phyloP scores from a whole-genome alignment of 2,797 vertebrate genomes.

The Hyperoplus lanceolatus region DNA sequence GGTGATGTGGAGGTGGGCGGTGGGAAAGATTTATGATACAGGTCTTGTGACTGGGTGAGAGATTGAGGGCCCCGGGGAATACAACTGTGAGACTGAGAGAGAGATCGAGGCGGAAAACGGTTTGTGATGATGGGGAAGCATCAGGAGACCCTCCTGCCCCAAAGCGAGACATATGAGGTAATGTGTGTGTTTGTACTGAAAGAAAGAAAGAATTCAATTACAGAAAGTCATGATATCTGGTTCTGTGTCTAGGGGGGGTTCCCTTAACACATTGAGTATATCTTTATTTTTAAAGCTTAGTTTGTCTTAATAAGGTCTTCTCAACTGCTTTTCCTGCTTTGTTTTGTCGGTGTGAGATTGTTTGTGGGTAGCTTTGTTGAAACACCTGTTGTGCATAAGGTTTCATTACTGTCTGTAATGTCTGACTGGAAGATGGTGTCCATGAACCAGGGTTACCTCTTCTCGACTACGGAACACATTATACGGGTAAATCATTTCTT shows the following conservation, averaged over 20 bases:
- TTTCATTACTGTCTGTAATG: neutral
- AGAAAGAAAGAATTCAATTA: conserved; percentile 20
- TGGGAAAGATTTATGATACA: conserved; percentile 78
- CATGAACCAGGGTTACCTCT: neutral
- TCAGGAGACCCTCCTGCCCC: conserved; percentile 32
- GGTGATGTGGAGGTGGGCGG: conserved; percentile 47
- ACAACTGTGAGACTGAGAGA: conserved; percentile 58
- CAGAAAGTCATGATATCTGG: conserved; percentile 28
- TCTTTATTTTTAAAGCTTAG: conserved; percentile 7
- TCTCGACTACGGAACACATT: neutral
- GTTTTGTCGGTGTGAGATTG: neutral
- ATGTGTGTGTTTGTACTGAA: conserved; percentile 39
- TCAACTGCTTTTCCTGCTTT: neutral
- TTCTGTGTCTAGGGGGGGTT: conserved; percentile 13
- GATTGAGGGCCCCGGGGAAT: conserved; percentile 66
- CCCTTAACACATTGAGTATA: neutral
- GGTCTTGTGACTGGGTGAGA: conserved; percentile 70
- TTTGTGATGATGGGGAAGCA: conserved; percentile 53
- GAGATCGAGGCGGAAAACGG: conserved; percentile 41
- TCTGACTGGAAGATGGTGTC: conserved; percentile 14
- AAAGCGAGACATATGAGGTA: conserved; percentile 6
- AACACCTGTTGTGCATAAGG: neutral
- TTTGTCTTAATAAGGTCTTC: neutral
- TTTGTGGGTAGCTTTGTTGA: neutral
- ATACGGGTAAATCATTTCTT: neutral